Conservation (phyloP, 2,113 vertebrate genomes). For the Nibea coibor region DNA sequence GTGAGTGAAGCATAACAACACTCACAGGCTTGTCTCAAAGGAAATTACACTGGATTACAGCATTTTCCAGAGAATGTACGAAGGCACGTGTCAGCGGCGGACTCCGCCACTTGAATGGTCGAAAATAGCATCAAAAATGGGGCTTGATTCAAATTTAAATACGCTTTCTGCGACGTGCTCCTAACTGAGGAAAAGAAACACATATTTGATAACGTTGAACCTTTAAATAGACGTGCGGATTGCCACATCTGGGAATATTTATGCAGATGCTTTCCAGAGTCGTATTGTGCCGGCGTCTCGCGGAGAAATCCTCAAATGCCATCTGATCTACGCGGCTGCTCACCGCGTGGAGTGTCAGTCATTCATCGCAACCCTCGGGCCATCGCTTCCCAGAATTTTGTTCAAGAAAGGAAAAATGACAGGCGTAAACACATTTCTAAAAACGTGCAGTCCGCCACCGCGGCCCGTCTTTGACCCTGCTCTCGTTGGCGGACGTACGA, state of each 20-base stretch:
- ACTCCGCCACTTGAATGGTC: too few species aligned
- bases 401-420: neutral
- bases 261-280: neutral
- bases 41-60: neutral
- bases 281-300: neutral
- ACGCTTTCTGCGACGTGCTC: neutral
- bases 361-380: neutral
- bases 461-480: neutral
- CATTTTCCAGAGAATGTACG: neutral
- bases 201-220: neutral
- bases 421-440: neutral
- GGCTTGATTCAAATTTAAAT: neutral
- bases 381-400: neutral
- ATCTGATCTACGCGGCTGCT: neutral
- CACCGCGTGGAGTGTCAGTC: neutral
- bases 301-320: neutral
- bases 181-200: neutral
- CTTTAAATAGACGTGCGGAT: neutral
- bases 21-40: neutral
- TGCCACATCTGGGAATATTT: neutral
- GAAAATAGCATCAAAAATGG: neutral
- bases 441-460: neutral
- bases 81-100: too few species aligned
- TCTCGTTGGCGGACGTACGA: constrained; percentile 1
- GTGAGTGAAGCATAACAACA: too few species aligned